Evolutionary conservation across 1,140 invertebrate species (phyloP).

Genomic region (Saccostrea echinata): DNA sequence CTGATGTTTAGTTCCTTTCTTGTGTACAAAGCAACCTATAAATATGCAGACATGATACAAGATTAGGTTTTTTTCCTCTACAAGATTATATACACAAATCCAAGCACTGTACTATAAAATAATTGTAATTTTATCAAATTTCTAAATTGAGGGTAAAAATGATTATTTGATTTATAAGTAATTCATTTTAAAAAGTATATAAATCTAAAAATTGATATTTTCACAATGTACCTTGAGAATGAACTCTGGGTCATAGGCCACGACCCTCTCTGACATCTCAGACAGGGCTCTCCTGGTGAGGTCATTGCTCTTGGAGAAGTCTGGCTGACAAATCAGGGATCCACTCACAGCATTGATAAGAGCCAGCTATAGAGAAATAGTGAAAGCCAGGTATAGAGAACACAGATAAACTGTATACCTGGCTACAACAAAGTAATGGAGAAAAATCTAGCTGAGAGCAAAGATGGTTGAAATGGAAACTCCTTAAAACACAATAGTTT

Average conservation of each 20-base stretch:
- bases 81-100: neutral
- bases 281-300: conserved; percentile 68
- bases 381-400: too few relatives aligned
- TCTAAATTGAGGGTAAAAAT: too few relatives aligned
- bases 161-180: too few relatives aligned
- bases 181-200: too few relatives aligned
- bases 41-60: conserved; percentile 10
- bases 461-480: too few relatives aligned
- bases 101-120: neutral
- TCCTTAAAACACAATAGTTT: too few relatives aligned
- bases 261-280: conserved; percentile 68
- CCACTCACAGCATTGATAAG: conserved; percentile 78
- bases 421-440: too few relatives aligned
- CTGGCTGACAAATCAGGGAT: conserved; percentile 77
- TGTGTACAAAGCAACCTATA: conserved; percentile 80
- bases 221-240: conserved; percentile 78
- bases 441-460: too few relatives aligned
- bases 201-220: too few relatives aligned
- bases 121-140: neutral
- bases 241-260: conserved; percentile 80
- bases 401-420: too few relatives aligned
- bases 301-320: conserved; percentile 75
- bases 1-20: conserved; percentile 80
- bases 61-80: neutral
- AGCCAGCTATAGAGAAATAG: conserved; percentile 61